Evolutionary conservation across 2,113 vertebrate genomes (phyloP), one percentile per base, ranked within the genome.

Genomic region (Xenopus tropicalis): DNA sequence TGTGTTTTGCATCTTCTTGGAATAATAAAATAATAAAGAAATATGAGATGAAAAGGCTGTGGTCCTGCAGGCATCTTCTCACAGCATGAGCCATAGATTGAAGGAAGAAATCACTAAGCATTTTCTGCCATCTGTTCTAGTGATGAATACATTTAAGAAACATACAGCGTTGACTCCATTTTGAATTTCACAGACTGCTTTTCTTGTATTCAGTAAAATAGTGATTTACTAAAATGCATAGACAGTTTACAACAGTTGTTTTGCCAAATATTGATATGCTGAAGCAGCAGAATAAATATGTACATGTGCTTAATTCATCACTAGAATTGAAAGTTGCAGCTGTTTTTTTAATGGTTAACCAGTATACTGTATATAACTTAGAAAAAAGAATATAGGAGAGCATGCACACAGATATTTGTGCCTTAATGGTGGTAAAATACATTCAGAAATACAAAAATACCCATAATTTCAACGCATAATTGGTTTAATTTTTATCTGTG

Each of bases 41-140:
- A 87, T 87, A 83, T 86, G 81, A 87, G 16, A 71, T 85, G 87
- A 87, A 87, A 85, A 87, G 85, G 87, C 82, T 86, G 78, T 81
- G 85, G 90, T 87, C 87, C 85, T 90, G 86, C 80, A 86, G 79
- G 83, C 74, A 68, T 86, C 86, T 86, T 88, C 78, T 83, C 86
- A 80, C 85, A 82, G 87, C 79, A 56, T 81, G 85, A 85, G 81
- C 85, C 76, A 79, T 74, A 85, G 0, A 82, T 83, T 86, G 82
- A 85, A 84, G n/a, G 48, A 65, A 82, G 87, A 87, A 85, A 86
- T 81, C 80, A 24, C 83, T 88, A 82, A 87, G 78, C 82, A 79
- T 83, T 88, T 14, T 85, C 80, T 85, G 70, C 88, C 90, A 91
- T 91, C 89, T 92, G 86, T 85, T 83, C 84, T 79, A 72, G 63